Percentiles rank a stretch among this genome's conserved stretches.
Evolutionary conservation across 2,113 vertebrate species (phyloP).

Genomic region (Tetrao urogallus): DNA sequence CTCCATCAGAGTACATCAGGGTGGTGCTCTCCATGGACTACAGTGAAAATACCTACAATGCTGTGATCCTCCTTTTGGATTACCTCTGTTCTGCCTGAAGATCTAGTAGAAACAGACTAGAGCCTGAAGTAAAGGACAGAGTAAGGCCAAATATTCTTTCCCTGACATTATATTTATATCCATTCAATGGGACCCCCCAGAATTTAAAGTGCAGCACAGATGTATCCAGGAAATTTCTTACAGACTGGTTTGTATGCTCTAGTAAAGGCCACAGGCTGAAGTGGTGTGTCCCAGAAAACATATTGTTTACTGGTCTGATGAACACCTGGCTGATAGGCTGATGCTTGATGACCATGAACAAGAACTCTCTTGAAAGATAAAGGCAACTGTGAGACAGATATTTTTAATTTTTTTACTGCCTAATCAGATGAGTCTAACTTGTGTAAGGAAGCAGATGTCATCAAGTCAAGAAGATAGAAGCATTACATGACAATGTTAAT

Average conservation of each 20-base stretch:
- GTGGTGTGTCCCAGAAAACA: not conserved
- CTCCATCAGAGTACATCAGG: too few species aligned
- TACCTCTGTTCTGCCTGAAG: not conserved
- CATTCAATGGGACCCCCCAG: accelerated
- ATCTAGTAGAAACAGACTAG: not conserved
- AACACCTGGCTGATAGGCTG: not conserved
- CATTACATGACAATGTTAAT: not conserved
- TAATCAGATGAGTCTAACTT: not conserved
- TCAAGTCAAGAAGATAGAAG: not conserved
- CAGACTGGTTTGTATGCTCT: not conserved
- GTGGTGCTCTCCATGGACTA: not conserved
- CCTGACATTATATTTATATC: not conserved
- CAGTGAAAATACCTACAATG: not conserved
- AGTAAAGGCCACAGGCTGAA: not conserved
- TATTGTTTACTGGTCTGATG: not conserved
- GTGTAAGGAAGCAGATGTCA: not conserved
- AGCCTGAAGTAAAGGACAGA: not conserved
- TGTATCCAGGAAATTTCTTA: not conserved
- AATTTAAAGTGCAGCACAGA: not conserved
- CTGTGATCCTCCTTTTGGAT: accelerated
- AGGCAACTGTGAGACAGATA: not conserved
- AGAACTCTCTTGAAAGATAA: not conserved
- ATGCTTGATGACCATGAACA: not conserved
- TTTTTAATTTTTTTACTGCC: not conserved
- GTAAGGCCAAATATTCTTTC: not conserved